phyloP scores from a whole-genome alignment of 2,888 invertebrate genomes.

The Apodemia zela region DNA sequence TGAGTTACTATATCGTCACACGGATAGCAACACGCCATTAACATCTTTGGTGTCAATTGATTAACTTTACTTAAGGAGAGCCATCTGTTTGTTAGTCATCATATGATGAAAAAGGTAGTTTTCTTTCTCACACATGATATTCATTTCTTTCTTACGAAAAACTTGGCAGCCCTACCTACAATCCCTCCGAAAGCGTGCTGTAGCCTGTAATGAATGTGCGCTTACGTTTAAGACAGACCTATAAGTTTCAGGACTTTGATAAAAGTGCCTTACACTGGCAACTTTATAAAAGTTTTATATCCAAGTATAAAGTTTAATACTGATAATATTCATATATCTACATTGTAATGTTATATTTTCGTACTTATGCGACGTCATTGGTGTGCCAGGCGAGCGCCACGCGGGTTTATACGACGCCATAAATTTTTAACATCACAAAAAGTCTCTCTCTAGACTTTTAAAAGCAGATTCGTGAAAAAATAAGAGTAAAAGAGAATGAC shows the following conservation, averaged over 20 bases:
- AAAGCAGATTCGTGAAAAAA: constrained; percentile 12
- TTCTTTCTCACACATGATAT: too few species aligned
- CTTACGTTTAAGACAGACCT: constrained; percentile 3
- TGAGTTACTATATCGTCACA: too few species aligned
- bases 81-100: too few species aligned
- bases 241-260: constrained; percentile 5
- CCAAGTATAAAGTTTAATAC: constrained; percentile 36
- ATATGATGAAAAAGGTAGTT: too few species aligned
- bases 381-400: constrained; percentile 55
- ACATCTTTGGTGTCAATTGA: too few species aligned
- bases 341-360: constrained; percentile 57
- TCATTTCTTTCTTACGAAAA: background rate
- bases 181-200: background rate
- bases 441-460: constrained; percentile 52
- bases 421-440: constrained; percentile 73
- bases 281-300: constrained; percentile 11
- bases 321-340: constrained; percentile 42
- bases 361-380: constrained; percentile 46
- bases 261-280: background rate
- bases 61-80: too few species aligned
- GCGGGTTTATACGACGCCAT: constrained; percentile 67
- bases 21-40: too few species aligned
- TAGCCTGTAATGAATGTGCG: constrained; percentile 2
- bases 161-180: background rate
- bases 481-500: background rate